Evolutionary conservation across 2,113 vertebrate species (phyloP).

Genomic region (Hemibagrus wyckioides): DNA sequence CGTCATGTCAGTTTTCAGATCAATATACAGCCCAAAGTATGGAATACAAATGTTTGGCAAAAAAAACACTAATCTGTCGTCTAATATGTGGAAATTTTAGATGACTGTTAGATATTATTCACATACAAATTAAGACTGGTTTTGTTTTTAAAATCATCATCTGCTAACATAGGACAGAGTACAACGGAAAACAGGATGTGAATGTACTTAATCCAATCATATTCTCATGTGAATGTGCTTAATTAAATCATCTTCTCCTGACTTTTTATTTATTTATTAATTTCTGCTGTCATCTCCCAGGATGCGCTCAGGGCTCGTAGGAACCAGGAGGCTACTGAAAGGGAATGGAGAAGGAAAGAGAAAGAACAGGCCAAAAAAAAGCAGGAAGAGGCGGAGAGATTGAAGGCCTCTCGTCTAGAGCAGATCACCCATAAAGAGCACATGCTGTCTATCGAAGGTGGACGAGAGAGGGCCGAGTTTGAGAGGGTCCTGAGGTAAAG

Average conservation of each 20-base stretch:
- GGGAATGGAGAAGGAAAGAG: conserved; percentile 85
- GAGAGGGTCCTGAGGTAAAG: conserved; percentile 82
- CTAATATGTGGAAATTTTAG: neutral
- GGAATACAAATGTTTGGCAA: neutral
- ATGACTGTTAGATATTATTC: neutral
- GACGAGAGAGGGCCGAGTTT: conserved; percentile 79
- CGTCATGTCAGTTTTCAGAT: neutral
- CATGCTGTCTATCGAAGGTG: conserved; percentile 74
- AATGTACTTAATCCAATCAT: neutral
- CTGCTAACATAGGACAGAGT: neutral
- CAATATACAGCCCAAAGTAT: neutral
- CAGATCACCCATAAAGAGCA: conserved; percentile 82
- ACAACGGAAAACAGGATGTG: neutral
- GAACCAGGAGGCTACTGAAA: conserved; percentile 79
- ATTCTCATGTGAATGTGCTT: neutral
- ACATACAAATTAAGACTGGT: neutral
- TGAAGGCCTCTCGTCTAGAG: conserved; percentile 71
- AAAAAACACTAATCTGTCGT: neutral
- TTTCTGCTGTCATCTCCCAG: conserved; percentile 60
- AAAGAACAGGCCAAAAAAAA: conserved; percentile 67
- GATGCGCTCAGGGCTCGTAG: conserved; percentile 82
- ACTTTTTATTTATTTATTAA: neutral
- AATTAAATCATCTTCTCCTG: neutral
- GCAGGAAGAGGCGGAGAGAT: conserved; percentile 60
- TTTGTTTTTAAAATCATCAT: neutral